A percentile compares a stretch with the other conserved stretches of the same genome.
These are phyloP conservation scores for Turnix velox DNA, from an alignment of 2,113 vertebrate genomes.

Conservation along the genomic window DNA sequence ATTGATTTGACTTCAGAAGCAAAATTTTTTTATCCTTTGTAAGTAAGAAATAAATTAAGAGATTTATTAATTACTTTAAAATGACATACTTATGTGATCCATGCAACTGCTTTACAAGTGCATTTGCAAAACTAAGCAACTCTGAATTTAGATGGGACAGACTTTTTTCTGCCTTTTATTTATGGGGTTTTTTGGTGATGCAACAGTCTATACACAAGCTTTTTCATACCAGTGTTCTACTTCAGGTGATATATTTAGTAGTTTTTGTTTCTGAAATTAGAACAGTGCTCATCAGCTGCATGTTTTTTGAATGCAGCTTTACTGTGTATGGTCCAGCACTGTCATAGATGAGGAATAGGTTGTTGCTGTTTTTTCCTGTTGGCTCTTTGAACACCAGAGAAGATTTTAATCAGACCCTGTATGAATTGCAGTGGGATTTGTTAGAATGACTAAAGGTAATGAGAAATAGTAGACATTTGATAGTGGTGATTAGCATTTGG, in stretches of 20 bases:
- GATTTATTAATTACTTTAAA: background rate
- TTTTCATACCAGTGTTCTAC: background rate
- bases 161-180: background rate
- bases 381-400: background rate
- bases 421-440: background rate
- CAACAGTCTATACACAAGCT: background rate
- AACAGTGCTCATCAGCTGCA: background rate
- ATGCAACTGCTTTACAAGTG: background rate
- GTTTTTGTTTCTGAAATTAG: background rate
- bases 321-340: background rate
- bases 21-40: background rate
- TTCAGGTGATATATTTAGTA: background rate
- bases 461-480: slow-evolving; percentile 50
- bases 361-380: background rate
- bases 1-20: background rate
- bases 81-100: background rate
- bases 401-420: slow-evolving; percentile 21
- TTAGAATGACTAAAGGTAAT: slow-evolving; percentile 33
- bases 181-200: background rate
- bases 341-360: background rate
- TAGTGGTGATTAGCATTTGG: slow-evolving; percentile 45
- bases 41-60: background rate
- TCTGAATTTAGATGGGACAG: background rate
- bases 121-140: background rate
- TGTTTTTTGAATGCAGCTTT: background rate